Conservation (phyloP, 1,140 invertebrate genomes). For the Drosophila sucinea region DNA sequence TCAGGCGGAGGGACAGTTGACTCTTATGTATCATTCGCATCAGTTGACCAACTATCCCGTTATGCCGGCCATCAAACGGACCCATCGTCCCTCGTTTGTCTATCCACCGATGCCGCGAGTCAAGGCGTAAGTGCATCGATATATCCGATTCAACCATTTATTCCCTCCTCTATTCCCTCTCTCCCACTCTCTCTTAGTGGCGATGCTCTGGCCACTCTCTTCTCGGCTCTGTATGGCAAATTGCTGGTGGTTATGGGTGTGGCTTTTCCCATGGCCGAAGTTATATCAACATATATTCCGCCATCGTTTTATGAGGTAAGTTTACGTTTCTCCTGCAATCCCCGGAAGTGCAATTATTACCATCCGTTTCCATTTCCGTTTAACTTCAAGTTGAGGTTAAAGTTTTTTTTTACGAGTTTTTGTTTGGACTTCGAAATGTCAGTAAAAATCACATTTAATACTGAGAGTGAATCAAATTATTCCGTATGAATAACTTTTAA, state of each 20-base stretch:
- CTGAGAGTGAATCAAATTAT: too few species aligned
- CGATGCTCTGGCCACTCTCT: conserved; percentile 87
- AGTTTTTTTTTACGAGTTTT: too few species aligned
- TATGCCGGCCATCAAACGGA: conserved; percentile 78
- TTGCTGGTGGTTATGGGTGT: conserved; percentile 96
- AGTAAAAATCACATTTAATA: too few species aligned
- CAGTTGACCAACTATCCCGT: conserved; percentile 80
- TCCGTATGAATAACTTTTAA: too few species aligned
- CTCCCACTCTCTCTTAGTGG: conserved; percentile 40
- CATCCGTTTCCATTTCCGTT: too few species aligned
- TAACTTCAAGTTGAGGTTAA: too few species aligned
- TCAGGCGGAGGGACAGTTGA: conserved; percentile 65
- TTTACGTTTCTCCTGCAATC: not conserved
- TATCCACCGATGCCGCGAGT: conserved; percentile 79
- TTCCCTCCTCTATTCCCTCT: not conserved
- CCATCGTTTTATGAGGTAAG: conserved; percentile 94
- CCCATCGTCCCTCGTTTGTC: conserved; percentile 80
- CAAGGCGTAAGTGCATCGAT: conserved; percentile 68
- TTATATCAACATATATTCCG: conserved; percentile 95
- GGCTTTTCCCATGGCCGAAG: conserved; percentile 96
- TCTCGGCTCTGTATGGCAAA: conserved; percentile 97
- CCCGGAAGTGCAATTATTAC: not conserved
- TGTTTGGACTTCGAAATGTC: too few species aligned
- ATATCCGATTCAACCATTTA: too few species aligned
- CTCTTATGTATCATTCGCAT: conserved; percentile 81